Evolutionary conservation across 2,797 vertebrate genomes (phyloP), one percentile per base, ranked within the genome.

Genomic region (Petrocephalus sullivani): DNA sequence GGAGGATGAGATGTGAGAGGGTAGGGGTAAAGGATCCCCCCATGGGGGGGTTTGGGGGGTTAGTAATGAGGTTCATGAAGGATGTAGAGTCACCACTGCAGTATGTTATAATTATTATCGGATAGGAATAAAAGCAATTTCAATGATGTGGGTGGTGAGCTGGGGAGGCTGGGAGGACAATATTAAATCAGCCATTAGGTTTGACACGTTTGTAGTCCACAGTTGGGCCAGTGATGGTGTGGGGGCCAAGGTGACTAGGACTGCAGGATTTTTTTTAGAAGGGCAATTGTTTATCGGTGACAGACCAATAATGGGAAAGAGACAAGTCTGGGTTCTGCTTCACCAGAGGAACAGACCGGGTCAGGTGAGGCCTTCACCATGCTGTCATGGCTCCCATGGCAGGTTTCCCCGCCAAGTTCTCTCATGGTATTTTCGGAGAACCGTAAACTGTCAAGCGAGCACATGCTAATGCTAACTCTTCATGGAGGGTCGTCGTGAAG

Each of bases 221-320:
- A n/a, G 8, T 6, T 12, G 81, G 54, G 57, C 28, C 14, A n/a
- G 23, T 6, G 64, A 49, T 67, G 46, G 46, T 86, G 54, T 82
- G 28, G 12, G 23, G 46, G 85, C 78, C 87, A 88, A 87, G 84
- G 67, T 33, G 67, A 87, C 61, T 88, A 85, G 88, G 56, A 88
- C 78, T 8, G 46, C 49, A 0, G 16, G 23, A 0, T 53, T 37
- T 64, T 21, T 33, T 61, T 88, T n/a, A 58, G 46, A 37, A 82
- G 23, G 10, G 41, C 14, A 2, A 49, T 28, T 64, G 56, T 84
- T 54, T 37, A 71, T 41, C 14, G 16, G 19, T 56, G 81, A 88
- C 81, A 85, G 87, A 46, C 83, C 57, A 53, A 46, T 85, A 88
- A 88, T 71, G 60, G 19, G 51, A 71, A 86, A 54, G 46, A 23